Conservation (phyloP, 2,888 invertebrate species). For the Ectobius pallidus region DNA sequence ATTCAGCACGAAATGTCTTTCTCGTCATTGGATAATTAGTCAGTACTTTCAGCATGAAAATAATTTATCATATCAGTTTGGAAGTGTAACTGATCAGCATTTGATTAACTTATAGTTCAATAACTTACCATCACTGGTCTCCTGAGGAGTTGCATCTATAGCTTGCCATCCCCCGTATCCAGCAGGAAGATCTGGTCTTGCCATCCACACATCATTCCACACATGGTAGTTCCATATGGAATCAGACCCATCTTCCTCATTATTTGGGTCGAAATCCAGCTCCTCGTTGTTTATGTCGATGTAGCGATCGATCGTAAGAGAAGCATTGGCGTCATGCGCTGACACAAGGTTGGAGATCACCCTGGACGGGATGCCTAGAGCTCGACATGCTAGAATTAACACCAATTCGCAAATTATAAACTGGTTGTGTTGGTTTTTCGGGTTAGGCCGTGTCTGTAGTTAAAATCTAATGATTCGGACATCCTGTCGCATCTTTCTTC, state of each 20-base stretch:
- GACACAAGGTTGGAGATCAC: constrained; percentile 84
- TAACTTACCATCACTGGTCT: constrained; percentile 65
- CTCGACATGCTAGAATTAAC: constrained; percentile 69
- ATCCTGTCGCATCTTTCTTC: no score
- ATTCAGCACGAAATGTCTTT: no score
- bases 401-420: no score
- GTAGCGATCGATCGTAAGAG: constrained; percentile 80
- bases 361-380: constrained; percentile 79
- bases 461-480: no score
- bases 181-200: constrained; percentile 74
- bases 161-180: constrained; percentile 92
- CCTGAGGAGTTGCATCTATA: constrained; percentile 85
- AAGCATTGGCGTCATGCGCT: constrained; percentile 82
- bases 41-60: no score
- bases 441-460: no score
- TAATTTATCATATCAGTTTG: no score
- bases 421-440: no score
- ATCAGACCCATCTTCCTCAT: constrained; percentile 70
- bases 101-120: no score
- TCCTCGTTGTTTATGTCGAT: constrained; percentile 70
- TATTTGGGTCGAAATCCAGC: constrained; percentile 69
- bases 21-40: no score
- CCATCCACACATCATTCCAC: constrained; percentile 90
- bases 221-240: constrained; percentile 90
- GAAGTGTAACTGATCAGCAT: no score